A percentile compares a stretch with the other conserved stretches of the same genome.
Conservation (phyloP, 2,113 vertebrate genomes). For the Microcebus tavaratra region DNA sequence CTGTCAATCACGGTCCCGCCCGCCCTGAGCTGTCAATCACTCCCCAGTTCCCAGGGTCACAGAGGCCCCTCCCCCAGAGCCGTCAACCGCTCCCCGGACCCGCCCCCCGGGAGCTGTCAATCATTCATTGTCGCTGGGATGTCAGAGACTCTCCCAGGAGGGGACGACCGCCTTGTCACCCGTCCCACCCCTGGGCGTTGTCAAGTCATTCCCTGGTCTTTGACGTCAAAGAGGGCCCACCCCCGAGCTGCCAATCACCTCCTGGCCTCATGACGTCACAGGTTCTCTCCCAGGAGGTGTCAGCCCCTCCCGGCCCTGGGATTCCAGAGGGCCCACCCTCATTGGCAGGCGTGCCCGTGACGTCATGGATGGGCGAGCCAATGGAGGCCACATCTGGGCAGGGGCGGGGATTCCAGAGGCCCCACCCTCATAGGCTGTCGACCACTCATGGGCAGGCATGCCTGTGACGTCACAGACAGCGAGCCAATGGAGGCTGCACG, state of each 20-base stretch:
- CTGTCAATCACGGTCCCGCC: not conserved
- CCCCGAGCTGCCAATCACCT: not conserved
- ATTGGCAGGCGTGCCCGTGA: too few relatives aligned
- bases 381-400: too few relatives aligned
- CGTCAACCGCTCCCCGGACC: not conserved
- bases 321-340: too few relatives aligned
- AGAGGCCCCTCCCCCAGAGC: not conserved
- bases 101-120: not conserved
- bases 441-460: too few relatives aligned
- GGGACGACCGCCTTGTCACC: not conserved
- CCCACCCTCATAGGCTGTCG: too few relatives aligned
- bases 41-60: rapidly evolving
- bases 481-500: too few relatives aligned
- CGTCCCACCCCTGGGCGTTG: not conserved
- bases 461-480: rapidly evolving
- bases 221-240: too few relatives aligned
- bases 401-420: too few relatives aligned
- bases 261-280: too few relatives aligned
- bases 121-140: not conserved
- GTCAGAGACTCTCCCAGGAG: not conserved
- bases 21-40: not conserved
- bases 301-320: too few relatives aligned
- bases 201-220: not conserved
- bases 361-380: too few relatives aligned
- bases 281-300: too few relatives aligned